phyloP scores from a whole-genome alignment of 1,140 invertebrate species.

The Acromyrmex charruanus region DNA sequence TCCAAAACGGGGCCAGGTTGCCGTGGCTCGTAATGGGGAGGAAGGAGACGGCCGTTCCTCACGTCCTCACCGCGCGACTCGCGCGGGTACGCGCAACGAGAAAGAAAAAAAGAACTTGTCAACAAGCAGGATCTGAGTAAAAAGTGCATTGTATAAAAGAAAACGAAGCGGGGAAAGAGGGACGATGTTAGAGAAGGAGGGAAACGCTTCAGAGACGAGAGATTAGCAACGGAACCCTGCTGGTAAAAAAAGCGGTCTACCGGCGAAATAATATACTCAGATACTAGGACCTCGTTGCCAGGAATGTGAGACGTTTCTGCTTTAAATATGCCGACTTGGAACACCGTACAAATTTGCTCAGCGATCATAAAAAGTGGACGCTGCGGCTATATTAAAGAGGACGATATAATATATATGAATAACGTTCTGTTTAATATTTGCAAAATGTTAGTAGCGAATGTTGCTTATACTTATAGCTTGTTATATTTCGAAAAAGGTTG shows the following conservation, averaged over 20 bases:
- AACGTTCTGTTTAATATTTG: conserved; percentile 6
- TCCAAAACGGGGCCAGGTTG: conserved; percentile 61
- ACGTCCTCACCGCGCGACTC: conserved; percentile 64
- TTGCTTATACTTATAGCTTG: background rate
- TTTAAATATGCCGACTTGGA: conserved; percentile 52
- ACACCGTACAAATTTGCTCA: conserved; percentile 71
- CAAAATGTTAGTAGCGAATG: conserved; percentile 10
- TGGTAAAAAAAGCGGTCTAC: conserved; percentile 75
- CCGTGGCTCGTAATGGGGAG: conserved; percentile 1
- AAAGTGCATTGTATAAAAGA: conserved; percentile 76
- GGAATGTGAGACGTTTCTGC: conserved; percentile 71
- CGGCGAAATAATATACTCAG: conserved; percentile 76
- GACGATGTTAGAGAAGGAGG: conserved; percentile 21
- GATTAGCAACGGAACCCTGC: conserved; percentile 76
- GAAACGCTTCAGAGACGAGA: conserved; percentile 67
- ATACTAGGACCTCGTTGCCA: conserved; percentile 69
- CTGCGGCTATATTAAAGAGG: conserved; percentile 3
- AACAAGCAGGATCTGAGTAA: conserved; percentile 74
- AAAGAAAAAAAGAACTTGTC: conserved; percentile 77
- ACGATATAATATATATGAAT: background rate
- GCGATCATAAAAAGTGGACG: conserved; percentile 49
- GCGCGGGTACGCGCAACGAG: conserved; percentile 65
- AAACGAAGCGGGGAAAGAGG: conserved; percentile 50
- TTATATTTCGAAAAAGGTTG: background rate
- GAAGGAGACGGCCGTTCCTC: conserved; percentile 58